These are phyloP conservation scores for Epinephelus malabaricus DNA, from an alignment of 2,797 vertebrate genomes.

Conservation along the genomic window DNA sequence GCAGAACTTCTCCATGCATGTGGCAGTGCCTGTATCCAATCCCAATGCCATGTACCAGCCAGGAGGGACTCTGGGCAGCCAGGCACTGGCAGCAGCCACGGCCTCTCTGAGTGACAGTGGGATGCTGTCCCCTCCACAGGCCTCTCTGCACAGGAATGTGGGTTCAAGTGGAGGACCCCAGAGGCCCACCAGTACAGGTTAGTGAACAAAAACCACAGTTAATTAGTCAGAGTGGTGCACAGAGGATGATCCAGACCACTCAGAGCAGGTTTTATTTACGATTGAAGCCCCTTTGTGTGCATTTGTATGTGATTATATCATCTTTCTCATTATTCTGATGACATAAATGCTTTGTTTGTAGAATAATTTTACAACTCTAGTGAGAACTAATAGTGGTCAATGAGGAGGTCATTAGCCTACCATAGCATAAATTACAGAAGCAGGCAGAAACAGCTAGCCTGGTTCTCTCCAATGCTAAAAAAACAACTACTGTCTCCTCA, in stretches of 20 bases:
- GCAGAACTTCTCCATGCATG: slow-evolving; percentile 99
- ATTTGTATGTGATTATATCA: background rate
- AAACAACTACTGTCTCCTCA: background rate
- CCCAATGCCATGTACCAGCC: slow-evolving; percentile 96
- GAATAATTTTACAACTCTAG: background rate
- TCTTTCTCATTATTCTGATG: background rate
- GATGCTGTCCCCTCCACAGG: slow-evolving; percentile 95
- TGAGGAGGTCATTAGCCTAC: background rate
- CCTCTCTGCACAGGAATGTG: slow-evolving; percentile 93
- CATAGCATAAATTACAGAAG: slow-evolving; percentile 15
- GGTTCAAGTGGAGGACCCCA: slow-evolving; percentile 92
- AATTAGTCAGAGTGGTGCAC: slow-evolving; percentile 4
- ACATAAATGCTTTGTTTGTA: background rate
- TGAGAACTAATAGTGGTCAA: background rate
- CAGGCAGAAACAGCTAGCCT: background rate
- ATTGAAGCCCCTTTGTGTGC: background rate
- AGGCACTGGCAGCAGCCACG: slow-evolving; percentile 90
- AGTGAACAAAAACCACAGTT: slow-evolving; percentile 49
- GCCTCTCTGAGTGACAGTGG: slow-evolving; percentile 92
- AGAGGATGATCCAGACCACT: background rate
- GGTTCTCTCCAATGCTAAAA: background rate
- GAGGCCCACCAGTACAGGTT: slow-evolving; percentile 95
- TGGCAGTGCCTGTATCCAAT: slow-evolving; percentile 97
- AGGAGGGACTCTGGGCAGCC: slow-evolving; percentile 91
- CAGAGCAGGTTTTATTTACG: background rate